A percentile compares a stretch with the other conserved stretches of the same genome.
Conservation (phyloP, 1,140 invertebrate species). For the Drosophila tristis region DNA sequence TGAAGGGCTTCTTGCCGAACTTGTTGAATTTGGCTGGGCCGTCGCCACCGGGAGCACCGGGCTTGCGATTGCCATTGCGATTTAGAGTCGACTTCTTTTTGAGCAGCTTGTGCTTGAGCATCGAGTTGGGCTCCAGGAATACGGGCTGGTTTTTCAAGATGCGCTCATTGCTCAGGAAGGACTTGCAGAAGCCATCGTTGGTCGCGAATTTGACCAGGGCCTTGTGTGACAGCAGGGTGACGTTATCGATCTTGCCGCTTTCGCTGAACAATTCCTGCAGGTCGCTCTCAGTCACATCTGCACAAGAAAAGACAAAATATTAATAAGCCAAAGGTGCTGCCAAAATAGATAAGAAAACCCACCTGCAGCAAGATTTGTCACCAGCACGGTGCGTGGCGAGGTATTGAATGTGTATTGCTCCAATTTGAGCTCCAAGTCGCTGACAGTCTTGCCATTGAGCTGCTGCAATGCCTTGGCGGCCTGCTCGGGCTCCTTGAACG, state of each 20-base stretch:
- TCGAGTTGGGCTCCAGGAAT: slow-evolving; percentile 70
- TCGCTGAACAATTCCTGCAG: slow-evolving; percentile 35
- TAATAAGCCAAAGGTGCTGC: background rate
- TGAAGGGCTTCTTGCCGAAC: slow-evolving; percentile 52
- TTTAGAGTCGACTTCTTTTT: background rate
- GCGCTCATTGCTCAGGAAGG: slow-evolving; percentile 65
- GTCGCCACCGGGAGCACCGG: background rate
- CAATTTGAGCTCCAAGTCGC: slow-evolving; percentile 55
- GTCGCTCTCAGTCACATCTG: slow-evolving; percentile 43
- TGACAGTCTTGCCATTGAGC: slow-evolving; percentile 54
- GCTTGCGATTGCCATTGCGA: no score
- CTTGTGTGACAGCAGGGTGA: slow-evolving; percentile 16
- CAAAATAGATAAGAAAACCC: background rate
- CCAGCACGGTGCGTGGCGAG: slow-evolving; percentile 23
- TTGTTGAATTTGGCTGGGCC: slow-evolving; percentile 31
- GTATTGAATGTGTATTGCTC: slow-evolving; percentile 13
- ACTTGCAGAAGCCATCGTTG: slow-evolving; percentile 67
- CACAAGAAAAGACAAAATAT: background rate
- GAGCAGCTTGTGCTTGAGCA: slow-evolving; percentile 34
- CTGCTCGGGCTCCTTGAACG: slow-evolving; percentile 40
- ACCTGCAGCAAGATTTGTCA: slow-evolving; percentile 51
- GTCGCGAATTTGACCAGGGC: slow-evolving; percentile 56
- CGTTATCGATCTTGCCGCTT: slow-evolving; percentile 50
- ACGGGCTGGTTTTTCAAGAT: slow-evolving; percentile 35
- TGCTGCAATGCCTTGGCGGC: slow-evolving; percentile 49